Evolutionary conservation across 2,113 vertebrate species (phyloP).

Genomic region (Columba janthina): DNA sequence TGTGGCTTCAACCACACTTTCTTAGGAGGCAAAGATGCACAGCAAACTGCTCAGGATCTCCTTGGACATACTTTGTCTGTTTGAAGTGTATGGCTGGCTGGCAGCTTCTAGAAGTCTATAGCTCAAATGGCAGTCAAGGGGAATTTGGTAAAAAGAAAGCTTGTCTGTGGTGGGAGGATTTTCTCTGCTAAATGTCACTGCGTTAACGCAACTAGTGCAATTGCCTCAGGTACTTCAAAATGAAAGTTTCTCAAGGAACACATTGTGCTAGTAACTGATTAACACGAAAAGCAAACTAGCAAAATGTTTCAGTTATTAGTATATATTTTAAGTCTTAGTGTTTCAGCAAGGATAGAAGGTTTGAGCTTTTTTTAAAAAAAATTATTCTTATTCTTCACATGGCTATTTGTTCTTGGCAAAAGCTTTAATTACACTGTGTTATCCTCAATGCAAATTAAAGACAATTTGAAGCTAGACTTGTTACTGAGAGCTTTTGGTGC

Average conservation of each 20-base stretch:
- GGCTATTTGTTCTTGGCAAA: not conserved
- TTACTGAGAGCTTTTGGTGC: not conserved
- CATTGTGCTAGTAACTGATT: rapidly evolving
- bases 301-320: not conserved
- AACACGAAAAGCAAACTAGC: not conserved
- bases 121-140: not conserved
- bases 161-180: not conserved
- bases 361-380: not conserved
- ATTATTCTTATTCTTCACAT: not conserved
- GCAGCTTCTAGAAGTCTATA: not conserved
- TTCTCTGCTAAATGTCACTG: not conserved
- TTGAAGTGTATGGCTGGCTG: not conserved
- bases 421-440: not conserved
- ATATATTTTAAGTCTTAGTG: not conserved
- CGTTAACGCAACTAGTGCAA: not conserved
- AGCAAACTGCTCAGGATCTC: not conserved
- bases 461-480: not conserved
- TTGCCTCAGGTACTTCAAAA: not conserved
- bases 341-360: not conserved
- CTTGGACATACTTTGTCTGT: not conserved
- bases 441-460: not conserved
- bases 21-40: not conserved
- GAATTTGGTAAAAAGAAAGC: not conserved
- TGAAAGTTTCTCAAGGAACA: not conserved
- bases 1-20: rapidly evolving